Evolutionary conservation across 1,140 invertebrate species (phyloP).

Genomic region (Matsumurasca onukii): DNA sequence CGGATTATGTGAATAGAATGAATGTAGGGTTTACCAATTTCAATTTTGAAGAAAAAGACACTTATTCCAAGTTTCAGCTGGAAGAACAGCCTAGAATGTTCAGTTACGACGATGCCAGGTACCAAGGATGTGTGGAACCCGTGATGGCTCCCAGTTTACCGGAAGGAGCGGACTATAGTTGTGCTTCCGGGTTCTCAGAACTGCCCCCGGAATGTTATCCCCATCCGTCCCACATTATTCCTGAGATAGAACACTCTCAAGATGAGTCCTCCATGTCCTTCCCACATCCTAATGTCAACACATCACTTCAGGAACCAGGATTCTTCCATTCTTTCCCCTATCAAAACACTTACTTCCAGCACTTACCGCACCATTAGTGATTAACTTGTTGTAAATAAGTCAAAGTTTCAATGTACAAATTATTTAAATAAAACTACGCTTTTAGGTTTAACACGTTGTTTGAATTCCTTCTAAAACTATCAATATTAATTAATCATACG

Average conservation of each 20-base stretch:
- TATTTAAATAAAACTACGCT: slow-evolving; percentile 23
- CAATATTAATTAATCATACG: too few species aligned
- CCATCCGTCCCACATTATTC: neutral
- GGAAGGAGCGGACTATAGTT: neutral
- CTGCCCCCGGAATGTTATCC: neutral
- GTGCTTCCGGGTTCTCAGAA: neutral
- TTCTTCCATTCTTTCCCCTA: slow-evolving; percentile 30
- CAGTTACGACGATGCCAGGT: neutral
- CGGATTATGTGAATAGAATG: slow-evolving; percentile 14
- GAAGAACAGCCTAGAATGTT: slow-evolving; percentile 20
- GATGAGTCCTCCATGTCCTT: slow-evolving; percentile 18
- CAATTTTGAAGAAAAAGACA: slow-evolving; percentile 30
- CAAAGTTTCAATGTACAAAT: slow-evolving; percentile 18
- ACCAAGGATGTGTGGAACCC: neutral
- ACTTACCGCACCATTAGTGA: slow-evolving; percentile 30
- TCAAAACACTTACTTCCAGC: slow-evolving; percentile 32
- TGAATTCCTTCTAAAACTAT: too few species aligned
- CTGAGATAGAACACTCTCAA: slow-evolving; percentile 17
- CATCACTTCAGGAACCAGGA: neutral
- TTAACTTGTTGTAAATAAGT: slow-evolving; percentile 15
- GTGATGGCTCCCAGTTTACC: neutral
- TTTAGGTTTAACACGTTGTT: slow-evolving; percentile 5
- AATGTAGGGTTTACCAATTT: slow-evolving; percentile 26
- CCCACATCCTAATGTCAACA: neutral
- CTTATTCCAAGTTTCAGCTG: neutral